Conservation (phyloP, 2,888 invertebrate species). For the Lutraria lutraria region DNA sequence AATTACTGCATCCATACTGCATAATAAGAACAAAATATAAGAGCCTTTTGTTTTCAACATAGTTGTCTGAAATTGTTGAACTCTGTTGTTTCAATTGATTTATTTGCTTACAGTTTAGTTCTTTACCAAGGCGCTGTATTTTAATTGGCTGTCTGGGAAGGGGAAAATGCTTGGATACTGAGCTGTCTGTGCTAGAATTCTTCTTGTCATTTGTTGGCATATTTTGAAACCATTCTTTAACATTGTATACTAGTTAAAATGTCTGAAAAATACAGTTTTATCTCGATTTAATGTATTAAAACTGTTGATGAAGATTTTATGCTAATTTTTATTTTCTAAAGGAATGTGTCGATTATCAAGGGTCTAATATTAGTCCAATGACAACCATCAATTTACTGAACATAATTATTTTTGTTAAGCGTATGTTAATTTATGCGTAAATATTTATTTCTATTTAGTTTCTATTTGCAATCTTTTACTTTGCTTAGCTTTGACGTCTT, state of each 20-base stretch:
- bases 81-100: too few relatives aligned
- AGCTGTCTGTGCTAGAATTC: not conserved
- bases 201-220: not conserved
- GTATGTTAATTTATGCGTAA: not conserved
- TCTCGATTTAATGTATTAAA: not conserved
- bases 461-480: too few relatives aligned
- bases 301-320: conserved; percentile 16
- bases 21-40: too few relatives aligned
- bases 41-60: too few relatives aligned
- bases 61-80: too few relatives aligned
- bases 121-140: not conserved
- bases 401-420: not conserved
- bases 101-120: too few relatives aligned
- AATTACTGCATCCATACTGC: too few relatives aligned
- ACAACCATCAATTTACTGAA: not conserved
- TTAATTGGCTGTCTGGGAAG: not conserved
- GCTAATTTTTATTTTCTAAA: not conserved
- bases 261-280: not conserved
- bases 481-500: too few relatives aligned
- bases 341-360: not conserved
- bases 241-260: not conserved
- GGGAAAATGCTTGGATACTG: not conserved
- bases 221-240: not conserved
- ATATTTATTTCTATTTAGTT: not conserved
- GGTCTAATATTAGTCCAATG: not conserved